Conservation (phyloP, 1,140 invertebrate species). For the Aphidius ervi region DNA sequence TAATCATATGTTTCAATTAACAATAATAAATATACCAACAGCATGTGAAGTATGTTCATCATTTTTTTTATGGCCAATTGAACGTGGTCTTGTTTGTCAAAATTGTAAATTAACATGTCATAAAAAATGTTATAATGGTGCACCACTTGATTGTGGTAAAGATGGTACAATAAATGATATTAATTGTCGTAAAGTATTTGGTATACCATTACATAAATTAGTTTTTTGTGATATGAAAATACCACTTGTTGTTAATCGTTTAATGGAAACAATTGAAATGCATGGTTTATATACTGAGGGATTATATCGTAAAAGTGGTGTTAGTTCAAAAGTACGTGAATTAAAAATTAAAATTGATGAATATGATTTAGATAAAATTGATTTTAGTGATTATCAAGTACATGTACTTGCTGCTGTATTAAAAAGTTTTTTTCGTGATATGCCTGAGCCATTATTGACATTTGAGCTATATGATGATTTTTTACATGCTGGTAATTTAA, state of each 20-base stretch:
- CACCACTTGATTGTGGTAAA: conserved; percentile 58
- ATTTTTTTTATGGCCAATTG: conserved; percentile 93
- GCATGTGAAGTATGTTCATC: conserved; percentile 93
- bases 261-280: conserved; percentile 88
- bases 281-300: conserved; percentile 89
- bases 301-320: conserved; percentile 89
- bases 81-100: conserved; percentile 80
- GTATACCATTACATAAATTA: conserved; percentile 67
- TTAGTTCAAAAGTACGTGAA: conserved; percentile 74
- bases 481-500: conserved; percentile 77
- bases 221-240: conserved; percentile 76
- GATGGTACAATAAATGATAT: conserved; percentile 52
- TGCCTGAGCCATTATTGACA: conserved; percentile 89
- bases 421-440: conserved; percentile 87
- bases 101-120: conserved; percentile 92
- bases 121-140: conserved; percentile 85
- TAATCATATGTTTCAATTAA: conserved; percentile 81
- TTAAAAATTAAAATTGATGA: conserved; percentile 71
- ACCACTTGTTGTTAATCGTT: conserved; percentile 78
- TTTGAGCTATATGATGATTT: conserved; percentile 94
- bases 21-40: conserved; percentile 93
- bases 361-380: conserved; percentile 63
- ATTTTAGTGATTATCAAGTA: conserved; percentile 72
- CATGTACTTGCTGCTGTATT: conserved; percentile 89
- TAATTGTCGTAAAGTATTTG: conserved; percentile 67